phyloP scores from a whole-genome alignment of 1,140 invertebrate genomes.

The Metaphire vulgaris region DNA sequence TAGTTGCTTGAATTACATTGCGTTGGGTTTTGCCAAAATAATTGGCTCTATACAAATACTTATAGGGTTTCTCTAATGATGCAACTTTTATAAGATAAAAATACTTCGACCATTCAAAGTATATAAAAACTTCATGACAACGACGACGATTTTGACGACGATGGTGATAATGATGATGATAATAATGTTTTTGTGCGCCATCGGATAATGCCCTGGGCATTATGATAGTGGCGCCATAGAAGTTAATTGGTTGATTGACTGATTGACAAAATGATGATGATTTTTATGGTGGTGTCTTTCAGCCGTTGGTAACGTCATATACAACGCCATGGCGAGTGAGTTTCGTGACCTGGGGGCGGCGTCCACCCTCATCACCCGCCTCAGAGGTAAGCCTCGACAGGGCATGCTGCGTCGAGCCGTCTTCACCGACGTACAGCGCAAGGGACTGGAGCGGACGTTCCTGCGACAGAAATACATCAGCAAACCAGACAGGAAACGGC shows the following conservation, averaged over 20 bases:
- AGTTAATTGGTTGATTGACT: no score
- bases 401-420: constrained; percentile 15
- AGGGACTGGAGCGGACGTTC: constrained; percentile 11
- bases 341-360: background rate
- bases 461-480: constrained; percentile 66
- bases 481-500: constrained; percentile 86
- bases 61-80: no score
- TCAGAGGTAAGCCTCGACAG: constrained; percentile 5
- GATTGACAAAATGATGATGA: no score
- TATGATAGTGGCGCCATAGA: no score
- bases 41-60: no score
- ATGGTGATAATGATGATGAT: background rate
- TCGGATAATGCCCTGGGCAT: no score
- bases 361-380: background rate
- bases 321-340: background rate
- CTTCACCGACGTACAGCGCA: constrained; percentile 12
- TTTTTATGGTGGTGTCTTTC: background rate
- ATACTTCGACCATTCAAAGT: no score
- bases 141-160: background rate
- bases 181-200: background rate
- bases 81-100: no score
- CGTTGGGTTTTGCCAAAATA: no score
- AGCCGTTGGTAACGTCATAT: background rate
- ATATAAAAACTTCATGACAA: no score
- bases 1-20: no score